Evolutionary conservation across 2,888 invertebrate genomes (phyloP), one percentile per base, ranked within the genome.

Genomic region (Sesia apiformis): DNA sequence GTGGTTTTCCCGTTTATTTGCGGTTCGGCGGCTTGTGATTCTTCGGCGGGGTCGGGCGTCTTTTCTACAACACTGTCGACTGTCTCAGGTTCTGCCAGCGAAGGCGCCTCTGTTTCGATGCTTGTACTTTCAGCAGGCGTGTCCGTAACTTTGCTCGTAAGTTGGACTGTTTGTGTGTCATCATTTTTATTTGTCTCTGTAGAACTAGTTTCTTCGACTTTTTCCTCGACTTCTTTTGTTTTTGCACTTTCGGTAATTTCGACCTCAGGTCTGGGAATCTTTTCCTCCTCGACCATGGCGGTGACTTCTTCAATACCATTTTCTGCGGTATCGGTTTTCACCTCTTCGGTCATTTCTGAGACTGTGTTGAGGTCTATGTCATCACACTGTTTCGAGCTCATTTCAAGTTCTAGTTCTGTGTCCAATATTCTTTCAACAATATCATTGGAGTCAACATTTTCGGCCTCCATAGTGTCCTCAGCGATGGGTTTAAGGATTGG

Each of bases 381-480:
- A 46, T 67, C 74, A 57, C 62, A 69, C 50, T 78, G 63, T 63
- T 84, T 81, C 2, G 23, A 23, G 23, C 2, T 23, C 67, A 74
- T 75, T 72, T 80, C 79, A 55, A 83, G 67, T 67, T 84, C 84
- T 60, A 78, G 63, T 72, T 87, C 88, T 3, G 77, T 66, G 57
- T 87, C 87, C 57, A 87, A 67, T 69, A 86, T 84, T 63, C 79
- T 73, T 51, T 88, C 86, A 46, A 86, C 84, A 56, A 84, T 82
- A 59, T 85, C 84, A 63, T 76, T 84, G 3, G 84, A 62, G 62
- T 86, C 84, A 52, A 64, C 65, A 63, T 81, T 84, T 56, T 84
- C 85, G 5, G 76, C 74, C 65, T 85, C 84, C 76, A 84, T 81
- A 0, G 73, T 69, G 64, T 86, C 86, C 67, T 86, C 86, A 6